A percentile compares a stretch with the other conserved stretches of the same genome.
These are phyloP conservation scores for Ictidomys tridecemlineatus DNA, from an alignment of 2,113 vertebrate species.

Conservation along the genomic window DNA sequence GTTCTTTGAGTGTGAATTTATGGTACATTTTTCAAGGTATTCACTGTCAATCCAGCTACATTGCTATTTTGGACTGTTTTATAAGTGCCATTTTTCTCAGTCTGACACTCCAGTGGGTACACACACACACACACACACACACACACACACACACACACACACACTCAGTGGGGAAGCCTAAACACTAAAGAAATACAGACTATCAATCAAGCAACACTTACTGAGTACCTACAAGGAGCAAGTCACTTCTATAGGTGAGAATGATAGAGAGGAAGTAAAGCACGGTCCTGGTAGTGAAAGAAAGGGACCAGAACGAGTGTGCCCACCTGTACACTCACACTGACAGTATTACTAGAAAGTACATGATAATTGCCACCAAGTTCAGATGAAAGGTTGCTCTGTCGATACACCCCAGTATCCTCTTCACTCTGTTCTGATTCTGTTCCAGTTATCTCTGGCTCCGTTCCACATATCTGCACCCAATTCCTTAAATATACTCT, in stretches of 20 bases:
- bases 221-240: not conserved
- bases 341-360: not conserved
- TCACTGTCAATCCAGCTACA: constrained; percentile 75
- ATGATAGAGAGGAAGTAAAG: not conserved
- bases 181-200: constrained; percentile 61
- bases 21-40: constrained; percentile 75
- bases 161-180: constrained; percentile 48
- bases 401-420: not conserved
- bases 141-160: constrained; percentile 28
- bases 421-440: not conserved
- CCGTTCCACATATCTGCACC: not conserved
- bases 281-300: not conserved
- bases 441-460: not conserved
- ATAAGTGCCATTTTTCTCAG: constrained; percentile 76
- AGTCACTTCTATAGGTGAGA: not conserved
- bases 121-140: constrained; percentile 39
- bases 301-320: not conserved
- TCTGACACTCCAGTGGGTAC: constrained; percentile 56
- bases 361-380: not conserved
- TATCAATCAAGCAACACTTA: constrained; percentile 65
- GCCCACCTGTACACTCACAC: not conserved
- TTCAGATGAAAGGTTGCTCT: not conserved
- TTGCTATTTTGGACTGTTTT: constrained; percentile 73
- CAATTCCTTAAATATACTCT: not conserved
- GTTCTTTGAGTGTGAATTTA: constrained; percentile 74